Conservation (phyloP, 2,113 vertebrate genomes). For the Clarias gariepinus region DNA sequence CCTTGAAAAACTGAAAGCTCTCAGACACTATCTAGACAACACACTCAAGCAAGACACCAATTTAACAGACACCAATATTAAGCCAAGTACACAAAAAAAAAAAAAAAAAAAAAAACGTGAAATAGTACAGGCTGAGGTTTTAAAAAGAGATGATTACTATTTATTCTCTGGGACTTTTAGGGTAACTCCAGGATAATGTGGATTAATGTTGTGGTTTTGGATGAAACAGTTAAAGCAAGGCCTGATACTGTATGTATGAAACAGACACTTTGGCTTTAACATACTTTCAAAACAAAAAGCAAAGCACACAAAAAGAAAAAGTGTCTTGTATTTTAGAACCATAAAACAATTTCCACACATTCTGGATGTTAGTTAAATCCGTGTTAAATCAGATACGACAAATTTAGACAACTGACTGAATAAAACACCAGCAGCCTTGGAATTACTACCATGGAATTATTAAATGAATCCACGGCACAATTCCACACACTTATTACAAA, state of each 20-base stretch:
- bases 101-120: not conserved
- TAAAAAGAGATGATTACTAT: not conserved
- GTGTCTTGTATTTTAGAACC: not conserved
- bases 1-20: not conserved
- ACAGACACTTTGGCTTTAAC: not conserved
- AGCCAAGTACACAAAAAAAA: not conserved
- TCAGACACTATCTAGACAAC: not conserved
- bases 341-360: not conserved
- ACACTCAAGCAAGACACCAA: not conserved
- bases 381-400: slow-evolving; percentile 1
- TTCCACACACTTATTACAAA: not conserved
- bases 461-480: not conserved
- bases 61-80: not conserved
- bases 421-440: not conserved
- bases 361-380: slow-evolving; percentile 2
- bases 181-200: not conserved
- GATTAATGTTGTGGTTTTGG: not conserved
- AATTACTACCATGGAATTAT: not conserved
- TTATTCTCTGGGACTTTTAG: not conserved
- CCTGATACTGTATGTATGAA: not conserved
- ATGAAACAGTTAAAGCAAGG: slow-evolving; percentile 16
- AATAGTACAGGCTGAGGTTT: not conserved
- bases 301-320: not conserved
- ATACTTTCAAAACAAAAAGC: not conserved
- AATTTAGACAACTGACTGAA: slow-evolving; percentile 26